A percentile compares a stretch with the other conserved stretches of the same genome.
Conservation (phyloP, 1,140 invertebrate genomes). For the Antheraea pernyi region DNA sequence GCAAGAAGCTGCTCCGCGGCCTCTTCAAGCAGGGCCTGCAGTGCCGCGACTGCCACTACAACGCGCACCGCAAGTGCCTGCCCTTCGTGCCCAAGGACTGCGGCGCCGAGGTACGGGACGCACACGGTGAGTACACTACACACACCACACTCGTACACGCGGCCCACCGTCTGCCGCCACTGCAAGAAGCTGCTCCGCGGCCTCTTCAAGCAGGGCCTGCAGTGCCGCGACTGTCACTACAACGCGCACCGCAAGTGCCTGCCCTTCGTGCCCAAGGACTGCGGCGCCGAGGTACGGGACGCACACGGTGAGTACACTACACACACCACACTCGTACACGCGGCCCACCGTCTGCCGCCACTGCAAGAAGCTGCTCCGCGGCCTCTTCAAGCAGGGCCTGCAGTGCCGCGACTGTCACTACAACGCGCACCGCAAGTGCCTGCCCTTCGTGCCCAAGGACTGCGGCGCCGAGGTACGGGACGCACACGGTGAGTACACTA, state of each 20-base stretch:
- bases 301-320: slow-evolving; percentile 75
- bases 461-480: slow-evolving; percentile 92
- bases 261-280: slow-evolving; percentile 96
- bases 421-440: slow-evolving; percentile 98
- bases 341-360: slow-evolving; percentile 96
- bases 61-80: slow-evolving; percentile 98
- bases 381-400: slow-evolving; percentile 98
- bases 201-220: slow-evolving; percentile 98
- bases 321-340: slow-evolving; percentile 98
- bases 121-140: slow-evolving; percentile 59
- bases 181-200: slow-evolving; percentile 98
- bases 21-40: slow-evolving; percentile 99
- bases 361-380: slow-evolving; percentile 97
- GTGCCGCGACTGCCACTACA: slow-evolving; percentile 99
- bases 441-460: slow-evolving; percentile 96
- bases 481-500: slow-evolving; percentile 73
- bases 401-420: slow-evolving; percentile 99
- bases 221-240: slow-evolving; percentile 99
- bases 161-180: slow-evolving; percentile 96
- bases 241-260: slow-evolving; percentile 99
- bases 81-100: slow-evolving; percentile 97
- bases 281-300: slow-evolving; percentile 90
- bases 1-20: slow-evolving; percentile 96
- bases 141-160: slow-evolving; percentile 91
- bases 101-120: slow-evolving; percentile 88